A percentile compares a stretch with the other conserved stretches of the same genome.
These are phyloP conservation scores for Chiroxiphia lanceolata DNA, from an alignment of 2,797 vertebrate species.

Conservation along the genomic window DNA sequence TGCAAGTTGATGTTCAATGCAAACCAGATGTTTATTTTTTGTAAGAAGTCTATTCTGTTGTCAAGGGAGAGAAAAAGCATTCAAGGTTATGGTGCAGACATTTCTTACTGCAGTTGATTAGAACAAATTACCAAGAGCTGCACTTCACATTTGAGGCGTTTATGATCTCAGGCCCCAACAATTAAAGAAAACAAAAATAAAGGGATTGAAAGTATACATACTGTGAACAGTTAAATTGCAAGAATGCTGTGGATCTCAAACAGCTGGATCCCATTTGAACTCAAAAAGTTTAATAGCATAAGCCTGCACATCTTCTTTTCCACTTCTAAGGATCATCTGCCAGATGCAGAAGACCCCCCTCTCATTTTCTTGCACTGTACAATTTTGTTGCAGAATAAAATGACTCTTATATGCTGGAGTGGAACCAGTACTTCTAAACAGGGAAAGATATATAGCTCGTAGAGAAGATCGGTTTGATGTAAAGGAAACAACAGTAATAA, in stretches of 20 bases:
- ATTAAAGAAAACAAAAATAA: constrained; percentile 48
- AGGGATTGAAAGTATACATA: constrained; percentile 9
- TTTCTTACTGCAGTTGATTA: constrained; percentile 57
- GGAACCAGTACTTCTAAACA: not conserved
- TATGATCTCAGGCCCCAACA: constrained; percentile 26
- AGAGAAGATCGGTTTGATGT: not conserved
- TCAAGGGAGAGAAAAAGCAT: constrained; percentile 58
- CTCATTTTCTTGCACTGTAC: not conserved
- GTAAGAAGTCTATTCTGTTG: constrained; percentile 52
- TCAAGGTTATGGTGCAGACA: constrained; percentile 31
- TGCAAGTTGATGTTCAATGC: constrained; percentile 72
- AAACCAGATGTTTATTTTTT: constrained; percentile 72
- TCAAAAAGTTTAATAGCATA: constrained; percentile 48
- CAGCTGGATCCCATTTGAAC: constrained; percentile 58
- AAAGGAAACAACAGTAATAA: not conserved
- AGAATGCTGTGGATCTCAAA: not conserved
- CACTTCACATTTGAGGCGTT: constrained; percentile 21
- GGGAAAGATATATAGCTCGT: not conserved
- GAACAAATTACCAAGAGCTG: constrained; percentile 53
- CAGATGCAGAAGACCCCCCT: constrained; percentile 26
- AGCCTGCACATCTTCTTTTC: constrained; percentile 56
- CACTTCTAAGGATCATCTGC: constrained; percentile 34
- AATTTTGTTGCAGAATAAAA: not conserved
- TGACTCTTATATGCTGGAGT: not conserved
- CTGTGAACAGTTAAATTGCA: not conserved